Conservation (phyloP, 1,140 invertebrate species). For the Ceratina calcarata region DNA sequence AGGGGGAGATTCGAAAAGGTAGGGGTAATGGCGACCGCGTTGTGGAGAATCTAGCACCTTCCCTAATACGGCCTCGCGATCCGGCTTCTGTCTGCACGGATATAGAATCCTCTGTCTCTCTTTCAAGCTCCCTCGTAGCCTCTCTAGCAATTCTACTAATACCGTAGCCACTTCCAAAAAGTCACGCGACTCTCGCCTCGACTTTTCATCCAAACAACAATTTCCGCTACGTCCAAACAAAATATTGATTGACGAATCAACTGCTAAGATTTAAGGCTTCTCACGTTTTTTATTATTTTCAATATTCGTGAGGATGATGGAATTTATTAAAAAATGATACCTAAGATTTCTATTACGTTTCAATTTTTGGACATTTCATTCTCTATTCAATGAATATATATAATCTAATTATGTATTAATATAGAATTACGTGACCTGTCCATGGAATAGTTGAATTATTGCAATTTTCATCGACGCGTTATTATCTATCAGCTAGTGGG, state of each 20-base stretch:
- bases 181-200: not conserved
- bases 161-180: conserved; percentile 14
- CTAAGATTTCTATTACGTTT: too few species aligned
- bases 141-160: conserved; percentile 38
- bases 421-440: not conserved
- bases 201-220: not conserved
- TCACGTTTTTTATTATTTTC: too few species aligned
- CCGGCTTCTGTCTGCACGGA: conserved; percentile 71
- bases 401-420: not conserved
- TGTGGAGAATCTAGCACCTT: conserved; percentile 70
- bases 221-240: too few species aligned
- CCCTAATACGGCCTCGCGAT: conserved; percentile 77
- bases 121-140: conserved; percentile 23
- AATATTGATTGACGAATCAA: too few species aligned
- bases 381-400: not conserved
- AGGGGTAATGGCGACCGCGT: conserved; percentile 63
- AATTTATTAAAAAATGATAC: too few species aligned
- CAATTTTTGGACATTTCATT: too few species aligned
- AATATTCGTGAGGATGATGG: too few species aligned
- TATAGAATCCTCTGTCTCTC: conserved; percentile 72
- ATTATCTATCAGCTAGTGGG: not conserved
- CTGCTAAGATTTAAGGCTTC: too few species aligned
- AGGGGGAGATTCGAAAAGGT: conserved; percentile 22
- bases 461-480: not conserved
- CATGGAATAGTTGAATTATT: not conserved